phyloP scores from a whole-genome alignment of 1,140 invertebrate species.

The Drosophila funebris region DNA sequence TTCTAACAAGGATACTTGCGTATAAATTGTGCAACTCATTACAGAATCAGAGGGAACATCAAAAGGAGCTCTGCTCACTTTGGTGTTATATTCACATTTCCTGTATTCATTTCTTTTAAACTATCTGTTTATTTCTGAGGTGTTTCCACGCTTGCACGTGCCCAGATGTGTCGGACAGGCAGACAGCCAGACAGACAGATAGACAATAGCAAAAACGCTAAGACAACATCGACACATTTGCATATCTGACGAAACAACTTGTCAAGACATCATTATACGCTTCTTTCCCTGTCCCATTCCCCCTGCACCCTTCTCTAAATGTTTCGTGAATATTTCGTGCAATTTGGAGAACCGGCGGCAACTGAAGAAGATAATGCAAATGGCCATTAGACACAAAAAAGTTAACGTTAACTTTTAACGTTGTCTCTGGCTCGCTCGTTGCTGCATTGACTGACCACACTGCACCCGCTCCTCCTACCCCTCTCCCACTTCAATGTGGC shows the following conservation, averaged over 20 bases:
- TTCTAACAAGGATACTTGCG: background rate
- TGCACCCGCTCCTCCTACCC: background rate
- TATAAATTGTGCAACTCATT: conserved; percentile 1
- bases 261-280: conserved; percentile 57
- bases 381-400: conserved; percentile 68
- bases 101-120: conserved; percentile 54
- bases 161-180: conserved; percentile 25
- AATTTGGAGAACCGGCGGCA: conserved; percentile 64
- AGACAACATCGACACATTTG: conserved; percentile 61
- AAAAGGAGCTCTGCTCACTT: conserved; percentile 23
- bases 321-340: conserved; percentile 59
- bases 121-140: conserved; percentile 42
- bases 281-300: background rate
- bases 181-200: background rate
- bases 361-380: conserved; percentile 66
- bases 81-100: conserved; percentile 49
- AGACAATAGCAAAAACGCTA: conserved; percentile 44
- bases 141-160: conserved; percentile 56
- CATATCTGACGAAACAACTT: conserved; percentile 75
- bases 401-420: conserved; percentile 9
- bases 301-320: conserved; percentile 13
- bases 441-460: conserved; percentile 24
- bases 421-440: too few species aligned
- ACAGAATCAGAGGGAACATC: background rate
- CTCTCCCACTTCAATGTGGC: background rate